Evolutionary conservation across 2,113 vertebrate genomes (phyloP).

Genomic region (Microcebus tavaratra): DNA sequence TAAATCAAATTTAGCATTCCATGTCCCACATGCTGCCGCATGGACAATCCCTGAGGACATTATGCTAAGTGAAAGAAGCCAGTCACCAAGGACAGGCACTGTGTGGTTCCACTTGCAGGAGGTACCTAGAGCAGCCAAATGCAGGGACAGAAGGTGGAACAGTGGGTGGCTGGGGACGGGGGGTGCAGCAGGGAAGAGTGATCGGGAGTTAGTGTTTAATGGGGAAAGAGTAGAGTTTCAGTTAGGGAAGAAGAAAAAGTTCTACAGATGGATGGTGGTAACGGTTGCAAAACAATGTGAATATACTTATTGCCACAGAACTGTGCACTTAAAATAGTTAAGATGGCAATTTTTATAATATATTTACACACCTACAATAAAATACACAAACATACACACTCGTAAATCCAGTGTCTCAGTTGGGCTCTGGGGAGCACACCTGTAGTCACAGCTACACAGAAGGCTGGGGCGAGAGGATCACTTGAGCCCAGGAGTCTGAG

Average conservation of each 20-base stretch:
- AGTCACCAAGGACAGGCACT: neutral
- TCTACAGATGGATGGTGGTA: neutral
- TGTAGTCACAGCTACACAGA: too few species aligned
- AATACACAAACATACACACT: neutral
- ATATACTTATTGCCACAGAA: neutral
- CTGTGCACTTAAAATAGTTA: neutral
- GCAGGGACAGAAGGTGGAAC: neutral
- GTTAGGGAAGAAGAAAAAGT: neutral
- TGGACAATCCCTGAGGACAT: neutral
- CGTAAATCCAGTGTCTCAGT: neutral
- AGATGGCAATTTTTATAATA: too few species aligned
- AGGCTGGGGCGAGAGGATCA: too few species aligned
- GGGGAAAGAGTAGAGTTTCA: neutral
- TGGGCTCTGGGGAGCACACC: too few species aligned
- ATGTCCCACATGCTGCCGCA: neutral
- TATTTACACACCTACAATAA: neutral
- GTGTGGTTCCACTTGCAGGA: neutral
- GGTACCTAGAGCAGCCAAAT: neutral
- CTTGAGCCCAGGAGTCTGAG: too few species aligned
- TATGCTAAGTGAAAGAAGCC: neutral
- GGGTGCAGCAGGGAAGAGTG: neutral
- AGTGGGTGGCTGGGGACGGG: fast-evolving
- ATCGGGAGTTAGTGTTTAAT: too few species aligned
- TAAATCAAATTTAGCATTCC: neutral
- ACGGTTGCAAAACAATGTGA: neutral